Evolutionary conservation across 2,888 invertebrate species (phyloP).

Genomic region (Chymomyza procnemis): DNA sequence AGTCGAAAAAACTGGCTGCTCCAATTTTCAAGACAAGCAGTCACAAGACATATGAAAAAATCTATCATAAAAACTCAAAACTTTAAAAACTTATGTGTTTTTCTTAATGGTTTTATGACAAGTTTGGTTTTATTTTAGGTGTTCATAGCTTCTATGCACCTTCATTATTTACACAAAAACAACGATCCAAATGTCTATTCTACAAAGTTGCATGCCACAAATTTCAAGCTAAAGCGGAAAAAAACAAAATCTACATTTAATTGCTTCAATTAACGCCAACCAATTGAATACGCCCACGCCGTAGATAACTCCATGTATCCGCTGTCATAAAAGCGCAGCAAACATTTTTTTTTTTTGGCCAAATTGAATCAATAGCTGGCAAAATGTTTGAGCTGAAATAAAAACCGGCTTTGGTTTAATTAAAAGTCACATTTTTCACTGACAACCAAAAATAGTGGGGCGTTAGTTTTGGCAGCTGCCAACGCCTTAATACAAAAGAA

Average conservation of each 20-base stretch:
- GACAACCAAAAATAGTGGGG: background rate
- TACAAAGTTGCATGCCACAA: too few relatives aligned
- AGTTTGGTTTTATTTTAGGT: background rate
- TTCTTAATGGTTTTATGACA: conserved; percentile 29
- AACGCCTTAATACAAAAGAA: background rate
- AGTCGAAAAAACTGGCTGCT: conserved; percentile 59
- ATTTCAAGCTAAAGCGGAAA: background rate
- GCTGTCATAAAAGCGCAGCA: conserved; percentile 52
- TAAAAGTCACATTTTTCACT: conserved; percentile 4
- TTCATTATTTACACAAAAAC: background rate
- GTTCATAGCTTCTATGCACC: conserved; percentile 22
- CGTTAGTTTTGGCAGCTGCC: background rate
- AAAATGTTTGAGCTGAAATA: background rate
- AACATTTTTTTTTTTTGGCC: background rate
- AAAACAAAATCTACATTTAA: conserved; percentile 40
- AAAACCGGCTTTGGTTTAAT: conserved; percentile 5
- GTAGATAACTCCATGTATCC: conserved; percentile 59
- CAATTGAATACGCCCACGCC: conserved; percentile 42
- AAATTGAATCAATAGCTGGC: background rate
- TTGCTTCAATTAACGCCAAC: conserved; percentile 64
- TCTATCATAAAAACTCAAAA: background rate
- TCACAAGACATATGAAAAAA: conserved; percentile 6
- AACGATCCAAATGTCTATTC: background rate
- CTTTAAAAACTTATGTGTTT: background rate
- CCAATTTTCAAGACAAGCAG: conserved; percentile 38